Evolutionary conservation across 92 coral and sea anemone species (phyloP).

Genomic region (Pocillopora grandis): DNA sequence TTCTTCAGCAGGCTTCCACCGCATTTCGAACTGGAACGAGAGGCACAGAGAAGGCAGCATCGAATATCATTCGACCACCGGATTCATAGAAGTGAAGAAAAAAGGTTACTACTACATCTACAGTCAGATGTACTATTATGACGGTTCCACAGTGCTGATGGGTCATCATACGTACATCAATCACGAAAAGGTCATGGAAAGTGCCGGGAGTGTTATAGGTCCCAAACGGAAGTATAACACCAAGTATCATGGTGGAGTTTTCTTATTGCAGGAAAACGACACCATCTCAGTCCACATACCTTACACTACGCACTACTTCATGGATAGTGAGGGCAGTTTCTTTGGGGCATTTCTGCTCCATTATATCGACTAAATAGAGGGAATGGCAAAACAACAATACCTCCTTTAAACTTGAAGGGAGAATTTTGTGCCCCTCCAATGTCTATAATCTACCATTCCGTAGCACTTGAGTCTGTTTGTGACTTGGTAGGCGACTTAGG

Average conservation of each 20-base stretch:
- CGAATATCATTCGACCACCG: conserved; percentile 37
- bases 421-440: neutral
- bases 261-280: conserved; percentile 69
- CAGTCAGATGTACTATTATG: conserved; percentile 83
- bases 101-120: conserved; percentile 86
- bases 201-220: conserved; percentile 31
- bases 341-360: conserved; percentile 82
- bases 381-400: neutral
- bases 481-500: too few species aligned
- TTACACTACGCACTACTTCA: conserved; percentile 45
- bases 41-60: conserved; percentile 55
- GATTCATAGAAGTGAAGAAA: conserved; percentile 60
- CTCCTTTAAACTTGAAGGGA: neutral
- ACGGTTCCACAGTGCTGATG: conserved; percentile 22
- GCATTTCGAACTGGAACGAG: conserved; percentile 51
- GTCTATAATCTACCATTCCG: neutral
- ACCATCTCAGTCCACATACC: conserved; percentile 61
- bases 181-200: conserved; percentile 54
- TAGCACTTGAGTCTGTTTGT: too few species aligned
- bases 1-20: conserved; percentile 37
- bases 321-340: conserved; percentile 51
- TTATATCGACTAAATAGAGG: neutral
- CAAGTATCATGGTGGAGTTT: conserved; percentile 85
- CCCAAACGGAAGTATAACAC: conserved; percentile 43
- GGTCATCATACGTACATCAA: conserved; percentile 76